A percentile compares a stretch with the other conserved stretches of the same genome.
These are phyloP conservation scores for Sapajus apella DNA, from an alignment of 2,113 vertebrate species.

Conservation along the genomic window DNA sequence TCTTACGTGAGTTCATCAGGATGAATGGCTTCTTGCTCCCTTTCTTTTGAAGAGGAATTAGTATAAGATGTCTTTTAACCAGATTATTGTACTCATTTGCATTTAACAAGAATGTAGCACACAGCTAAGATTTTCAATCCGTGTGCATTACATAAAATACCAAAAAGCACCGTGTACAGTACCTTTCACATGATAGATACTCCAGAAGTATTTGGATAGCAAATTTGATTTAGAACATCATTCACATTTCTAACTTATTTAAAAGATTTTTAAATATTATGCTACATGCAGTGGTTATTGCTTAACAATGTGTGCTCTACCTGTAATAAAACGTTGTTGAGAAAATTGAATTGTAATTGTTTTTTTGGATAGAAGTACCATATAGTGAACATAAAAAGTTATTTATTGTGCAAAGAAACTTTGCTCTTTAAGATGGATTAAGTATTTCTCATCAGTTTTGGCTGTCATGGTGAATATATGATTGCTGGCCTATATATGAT, in stretches of 20 bases:
- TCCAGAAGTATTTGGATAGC: not conserved
- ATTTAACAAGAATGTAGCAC: not conserved
- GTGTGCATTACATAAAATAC: not conserved
- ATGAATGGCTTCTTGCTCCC: not conserved
- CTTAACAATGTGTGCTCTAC: not conserved
- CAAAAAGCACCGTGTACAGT: not conserved
- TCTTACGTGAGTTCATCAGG: not conserved
- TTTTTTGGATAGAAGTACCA: not conserved
- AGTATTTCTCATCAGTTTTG: not conserved
- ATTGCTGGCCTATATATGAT: not conserved
- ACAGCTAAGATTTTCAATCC: not conserved
- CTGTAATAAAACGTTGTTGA: not conserved
- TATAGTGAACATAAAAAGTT: not conserved
- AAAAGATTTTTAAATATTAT: not conserved
- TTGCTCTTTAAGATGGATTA: not conserved
- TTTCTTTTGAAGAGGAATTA: conserved; percentile 14
- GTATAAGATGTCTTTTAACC: not conserved
- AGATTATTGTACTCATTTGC: not conserved
- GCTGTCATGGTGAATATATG: not conserved
- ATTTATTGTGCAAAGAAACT: not conserved
- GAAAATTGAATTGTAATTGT: not conserved
- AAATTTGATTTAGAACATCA: not conserved
- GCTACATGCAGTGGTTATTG: not conserved
- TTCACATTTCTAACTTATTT: not conserved
- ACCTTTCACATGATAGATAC: not conserved